phyloP scores from a whole-genome alignment of 2,797 vertebrate species.

The Monodelphis domestica region DNA sequence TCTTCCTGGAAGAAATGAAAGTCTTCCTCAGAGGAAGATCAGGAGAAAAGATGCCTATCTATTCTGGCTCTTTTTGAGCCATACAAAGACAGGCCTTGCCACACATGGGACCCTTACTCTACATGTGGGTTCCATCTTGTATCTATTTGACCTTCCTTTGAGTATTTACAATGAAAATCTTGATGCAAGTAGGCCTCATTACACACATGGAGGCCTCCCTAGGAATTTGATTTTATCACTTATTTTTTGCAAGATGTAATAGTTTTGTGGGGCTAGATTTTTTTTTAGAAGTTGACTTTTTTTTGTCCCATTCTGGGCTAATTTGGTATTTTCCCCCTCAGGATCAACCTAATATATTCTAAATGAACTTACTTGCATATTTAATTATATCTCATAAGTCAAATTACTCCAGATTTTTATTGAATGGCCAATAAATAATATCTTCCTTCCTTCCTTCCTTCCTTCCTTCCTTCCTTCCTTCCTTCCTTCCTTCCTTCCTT shows the following conservation, averaged over 20 bases:
- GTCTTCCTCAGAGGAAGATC: too few relatives aligned
- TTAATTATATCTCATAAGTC: neutral
- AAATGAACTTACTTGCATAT: neutral
- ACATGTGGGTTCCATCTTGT: neutral
- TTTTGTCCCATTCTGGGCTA: neutral
- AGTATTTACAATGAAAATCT: neutral
- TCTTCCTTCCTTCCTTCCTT: neutral
- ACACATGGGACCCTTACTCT: neutral
- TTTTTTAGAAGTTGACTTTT: neutral
- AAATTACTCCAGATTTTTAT: neutral
- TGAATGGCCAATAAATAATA: neutral
- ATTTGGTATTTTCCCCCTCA: neutral
- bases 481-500: too few relatives aligned
- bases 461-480: too few relatives aligned
- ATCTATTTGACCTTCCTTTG: neutral
- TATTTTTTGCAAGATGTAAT: neutral
- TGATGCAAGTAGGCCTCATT: too few relatives aligned
- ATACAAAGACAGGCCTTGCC: too few relatives aligned
- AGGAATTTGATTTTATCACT: neutral
- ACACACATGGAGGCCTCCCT: too few relatives aligned
- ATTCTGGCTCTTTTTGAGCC: too few relatives aligned
- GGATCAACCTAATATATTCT: neutral
- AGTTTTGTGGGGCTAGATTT: neutral
- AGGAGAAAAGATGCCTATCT: too few relatives aligned
- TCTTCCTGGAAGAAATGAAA: too few relatives aligned